Base-by-base conservation (phyloP, 2,888 invertebrate species). In the Brachycybe producta region DNA sequence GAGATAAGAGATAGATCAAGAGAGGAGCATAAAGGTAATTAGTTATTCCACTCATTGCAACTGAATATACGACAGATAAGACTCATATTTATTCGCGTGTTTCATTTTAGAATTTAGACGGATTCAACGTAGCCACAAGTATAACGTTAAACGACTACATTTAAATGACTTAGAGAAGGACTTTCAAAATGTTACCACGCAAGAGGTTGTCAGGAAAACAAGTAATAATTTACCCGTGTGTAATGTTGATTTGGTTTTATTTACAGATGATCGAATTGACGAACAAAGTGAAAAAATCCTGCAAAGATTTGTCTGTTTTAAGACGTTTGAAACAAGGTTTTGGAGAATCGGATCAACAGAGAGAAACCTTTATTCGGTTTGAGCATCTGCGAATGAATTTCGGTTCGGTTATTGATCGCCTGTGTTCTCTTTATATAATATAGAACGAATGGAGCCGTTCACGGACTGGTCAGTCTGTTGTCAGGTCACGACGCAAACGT, bases 381-480 rank as follows among this genome's bases (percentile, higher is more conserved):
- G 17, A 38, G 38, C 7, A 17, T 8, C 19, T 38, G 13, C 13
- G 8, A 19, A 32, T 32, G 11, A 11, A 11, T n/a, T 32, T 11
- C 11, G 13, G 13, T 32, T 32, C n/a, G 32, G 11, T 11, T 32
- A 13, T 32, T 15, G 19, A 38, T 13, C 13, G 19, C 38, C 19
- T 19, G 38, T 17, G 17, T 38, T 19, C 19, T 38, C 38, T 38
- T 43, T 7, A 7, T 43, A 11, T 34, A 11, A 34, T 39, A 23
- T 23, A 52, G 52, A 35, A 24, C 26, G 19, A 35, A 32, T 32
- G 52, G 52, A 2, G 52, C 52, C n/a, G 21, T 52, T 13, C 44
- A 50, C 8, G 27, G 38, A 4, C 35, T 52, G 5, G 24, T 52
- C 5, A 49, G 52, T 24, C 24, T 43, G 7, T 26, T 52, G 17